phyloP scores from a whole-genome alignment of 2,113 vertebrate genomes.

The Poeciliopsis prolifica region DNA sequence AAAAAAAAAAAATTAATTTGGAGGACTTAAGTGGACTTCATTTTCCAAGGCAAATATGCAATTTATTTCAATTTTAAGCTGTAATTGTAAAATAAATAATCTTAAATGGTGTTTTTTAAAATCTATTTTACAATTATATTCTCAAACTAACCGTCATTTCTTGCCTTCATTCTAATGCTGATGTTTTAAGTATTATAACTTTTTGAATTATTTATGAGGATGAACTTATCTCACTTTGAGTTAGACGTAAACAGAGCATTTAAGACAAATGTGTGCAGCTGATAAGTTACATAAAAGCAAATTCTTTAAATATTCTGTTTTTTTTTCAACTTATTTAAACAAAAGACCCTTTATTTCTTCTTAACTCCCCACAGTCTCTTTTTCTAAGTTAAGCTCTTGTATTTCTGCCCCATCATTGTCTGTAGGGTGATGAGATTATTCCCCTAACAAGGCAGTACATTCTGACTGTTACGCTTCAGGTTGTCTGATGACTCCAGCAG shows the following conservation, averaged over 20 bases:
- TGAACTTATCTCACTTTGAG: background rate
- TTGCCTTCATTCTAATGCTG: background rate
- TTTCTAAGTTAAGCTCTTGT: background rate
- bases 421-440: constrained; percentile 61
- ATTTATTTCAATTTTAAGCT: too few relatives aligned
- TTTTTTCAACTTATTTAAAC: background rate
- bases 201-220: background rate
- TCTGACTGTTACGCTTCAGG: constrained; percentile 64
- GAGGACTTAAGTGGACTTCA: too few relatives aligned
- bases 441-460: constrained; percentile 73
- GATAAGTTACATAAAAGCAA: too few relatives aligned
- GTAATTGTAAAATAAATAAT: too few relatives aligned
- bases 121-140: too few relatives aligned
- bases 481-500: constrained; percentile 64
- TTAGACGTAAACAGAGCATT: background rate
- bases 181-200: background rate
- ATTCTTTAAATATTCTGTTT: background rate
- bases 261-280: background rate
- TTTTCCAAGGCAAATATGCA: too few relatives aligned
- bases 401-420: constrained; percentile 38
- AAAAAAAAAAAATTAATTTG: too few relatives aligned
- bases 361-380: background rate
- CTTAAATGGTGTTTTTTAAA: too few relatives aligned
- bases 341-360: background rate
- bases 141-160: background rate